phyloP scores from a whole-genome alignment of 2,888 invertebrate genomes.

The Caradrina clavipalpis region DNA sequence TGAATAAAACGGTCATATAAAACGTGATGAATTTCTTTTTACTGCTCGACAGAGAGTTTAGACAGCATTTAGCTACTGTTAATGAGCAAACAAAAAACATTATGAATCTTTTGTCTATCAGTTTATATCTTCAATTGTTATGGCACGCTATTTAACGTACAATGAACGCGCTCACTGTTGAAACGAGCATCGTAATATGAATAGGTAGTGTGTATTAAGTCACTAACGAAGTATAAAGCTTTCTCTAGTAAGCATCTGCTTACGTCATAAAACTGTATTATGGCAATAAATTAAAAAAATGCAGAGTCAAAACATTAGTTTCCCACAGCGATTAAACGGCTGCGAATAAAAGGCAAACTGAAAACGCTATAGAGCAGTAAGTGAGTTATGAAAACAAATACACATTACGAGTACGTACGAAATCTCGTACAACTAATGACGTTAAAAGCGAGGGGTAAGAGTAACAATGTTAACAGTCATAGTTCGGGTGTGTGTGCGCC shows the following conservation, averaged over 20 bases:
- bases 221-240: conserved; percentile 50
- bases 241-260: conserved; percentile 68
- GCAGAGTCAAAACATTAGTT: conserved; percentile 81
- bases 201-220: conserved; percentile 55
- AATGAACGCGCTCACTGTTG: conserved; percentile 61
- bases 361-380: conserved; percentile 78
- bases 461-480: conserved; percentile 89
- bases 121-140: conserved; percentile 72
- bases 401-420: conserved; percentile 86
- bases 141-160: conserved; percentile 70
- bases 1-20: conserved; percentile 76
- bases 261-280: conserved; percentile 77
- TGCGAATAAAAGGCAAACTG: conserved; percentile 80
- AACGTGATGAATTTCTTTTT: conserved; percentile 81
- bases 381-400: conserved; percentile 89
- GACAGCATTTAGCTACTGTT: conserved; percentile 77
- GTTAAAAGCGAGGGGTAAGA: conserved; percentile 88
- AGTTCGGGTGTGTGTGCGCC: conserved; percentile 88
- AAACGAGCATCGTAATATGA: conserved; percentile 61
- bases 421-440: conserved; percentile 90
- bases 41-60: conserved; percentile 76
- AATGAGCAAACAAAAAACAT: conserved; percentile 75
- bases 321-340: conserved; percentile 88
- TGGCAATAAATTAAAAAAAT: conserved; percentile 77
- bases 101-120: conserved; percentile 72